Evolutionary conservation across 2,113 vertebrate species (phyloP), one percentile per base, ranked within the genome.

Genomic region (Stigmatopora argus): DNA sequence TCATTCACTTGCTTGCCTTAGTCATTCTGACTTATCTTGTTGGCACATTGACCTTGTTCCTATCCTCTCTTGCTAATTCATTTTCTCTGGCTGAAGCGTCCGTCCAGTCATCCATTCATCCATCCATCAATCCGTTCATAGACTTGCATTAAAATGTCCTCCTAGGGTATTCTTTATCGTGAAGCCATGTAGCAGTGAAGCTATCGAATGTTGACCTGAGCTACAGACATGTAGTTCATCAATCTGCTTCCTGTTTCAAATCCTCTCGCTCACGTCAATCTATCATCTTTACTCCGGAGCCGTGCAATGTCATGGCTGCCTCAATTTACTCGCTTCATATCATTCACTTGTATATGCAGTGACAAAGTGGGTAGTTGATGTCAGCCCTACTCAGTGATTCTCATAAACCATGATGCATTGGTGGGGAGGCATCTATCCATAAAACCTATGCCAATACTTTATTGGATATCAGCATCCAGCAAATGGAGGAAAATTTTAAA

Each of bases 131-230:
- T 66, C 45, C 31, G 46, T 65, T 57, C 57, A 58, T 14, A 21
- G 13, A 4, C 13, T 49, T 46, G 64, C 65, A 38, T 57, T 62
- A 52, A 64, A 65, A 64, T 44, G 6, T 72, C 60, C 56, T 63
- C 75, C 73, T 70, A 45, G 53, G 34, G 60, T 63, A 41, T 34
- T 34, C 55, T 64, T 81, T 80, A 78, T 83, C 78, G 64, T 69
- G 44, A 49, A 35, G 7, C 65, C 26, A 31, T 31, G 26, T 31
- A 23, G 31, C 78, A 78, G 70, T 69, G 49, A 74, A 57, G 66
- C 74, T 77, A 74, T 71, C 65, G 72, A 15, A n/a, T 23, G 7
- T 66, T 80, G 64, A 79, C 76, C 65, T 78, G 70, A 48, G 15
- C 52, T 23, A 35, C 49, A 56, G 47, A 44, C 19, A 26, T 23